Evolutionary conservation across 2,888 invertebrate species (phyloP).

Genomic region (Cancer borealis): DNA sequence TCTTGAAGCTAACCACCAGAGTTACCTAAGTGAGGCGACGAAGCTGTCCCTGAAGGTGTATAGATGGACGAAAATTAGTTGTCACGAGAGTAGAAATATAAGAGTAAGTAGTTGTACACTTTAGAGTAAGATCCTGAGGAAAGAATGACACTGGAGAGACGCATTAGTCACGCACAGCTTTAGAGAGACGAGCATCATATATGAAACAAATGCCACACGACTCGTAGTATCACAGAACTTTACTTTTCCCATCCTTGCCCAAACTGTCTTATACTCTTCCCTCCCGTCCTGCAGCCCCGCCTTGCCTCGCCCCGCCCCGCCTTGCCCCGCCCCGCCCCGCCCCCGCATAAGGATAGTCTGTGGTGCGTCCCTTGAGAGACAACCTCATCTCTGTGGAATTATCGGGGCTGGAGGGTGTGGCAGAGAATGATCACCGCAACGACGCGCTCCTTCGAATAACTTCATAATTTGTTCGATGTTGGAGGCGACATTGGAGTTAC

Average conservation of each 20-base stretch:
- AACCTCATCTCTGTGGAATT: slow-evolving; percentile 62
- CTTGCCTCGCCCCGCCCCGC: background rate
- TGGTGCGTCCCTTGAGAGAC: slow-evolving; percentile 41
- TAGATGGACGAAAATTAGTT: background rate
- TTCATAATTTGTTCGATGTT: slow-evolving; percentile 60
- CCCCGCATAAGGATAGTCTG: slow-evolving; percentile 21
- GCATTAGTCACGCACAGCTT: background rate
- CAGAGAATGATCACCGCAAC: slow-evolving; percentile 61
- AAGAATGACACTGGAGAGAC: background rate
- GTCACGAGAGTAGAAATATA: background rate
- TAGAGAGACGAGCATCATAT: slow-evolving; percentile 6
- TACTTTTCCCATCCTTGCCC: background rate
- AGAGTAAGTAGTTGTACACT: background rate
- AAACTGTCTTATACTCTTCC: background rate
- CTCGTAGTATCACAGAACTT: background rate
- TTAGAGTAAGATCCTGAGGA: background rate
- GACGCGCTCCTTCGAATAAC: slow-evolving; percentile 58
- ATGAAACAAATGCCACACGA: background rate
- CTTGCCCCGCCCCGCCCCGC: background rate
- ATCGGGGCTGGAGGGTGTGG: slow-evolving; percentile 57
- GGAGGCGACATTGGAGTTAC: slow-evolving; percentile 58
- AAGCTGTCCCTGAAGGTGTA: background rate
- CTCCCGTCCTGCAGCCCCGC: background rate
- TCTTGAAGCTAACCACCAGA: background rate
- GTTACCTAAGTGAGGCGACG: background rate